Percentiles rank a stretch among this genome's conserved stretches.
phyloP scores from a whole-genome alignment of 2,113 vertebrate species.

The Danionella cerebrum region DNA sequence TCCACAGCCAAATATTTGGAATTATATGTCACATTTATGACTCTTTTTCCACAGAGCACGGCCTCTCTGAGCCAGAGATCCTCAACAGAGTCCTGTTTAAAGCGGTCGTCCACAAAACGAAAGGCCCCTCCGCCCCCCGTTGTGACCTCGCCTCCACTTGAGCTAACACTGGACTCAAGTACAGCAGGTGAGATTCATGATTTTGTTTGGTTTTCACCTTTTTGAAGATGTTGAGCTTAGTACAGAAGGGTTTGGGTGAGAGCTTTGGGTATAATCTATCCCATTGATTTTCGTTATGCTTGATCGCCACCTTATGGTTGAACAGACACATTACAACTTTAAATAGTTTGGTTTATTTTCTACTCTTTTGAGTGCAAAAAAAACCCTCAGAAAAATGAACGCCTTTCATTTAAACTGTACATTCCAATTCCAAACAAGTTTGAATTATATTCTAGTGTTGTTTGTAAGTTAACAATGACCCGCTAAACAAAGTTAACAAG shows the following conservation, averaged over 20 bases:
- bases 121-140: conserved; percentile 85
- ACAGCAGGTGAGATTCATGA: conserved; percentile 46
- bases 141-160: conserved; percentile 43
- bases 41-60: conserved; percentile 43
- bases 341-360: not conserved
- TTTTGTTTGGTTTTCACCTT: not conserved
- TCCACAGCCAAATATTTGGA: not conserved
- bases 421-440: too few species aligned
- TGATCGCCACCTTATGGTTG: conserved; percentile 55
- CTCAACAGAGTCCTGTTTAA: conserved; percentile 72
- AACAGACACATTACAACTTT: conserved; percentile 1
- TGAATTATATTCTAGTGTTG: too few species aligned
- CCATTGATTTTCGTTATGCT: not conserved
- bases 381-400: too few species aligned
- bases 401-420: too few species aligned
- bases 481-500: too few species aligned
- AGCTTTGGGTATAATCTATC: not conserved
- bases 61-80: conserved; percentile 55
- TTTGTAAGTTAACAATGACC: too few species aligned
- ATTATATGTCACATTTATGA: conserved; percentile 1
- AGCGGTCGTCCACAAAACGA: conserved; percentile 72
- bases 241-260: not conserved
- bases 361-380: too few species aligned
- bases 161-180: conserved; percentile 42
- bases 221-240: not conserved